phyloP scores from a whole-genome alignment of 2,888 invertebrate species.

The Tortrix viridana region DNA sequence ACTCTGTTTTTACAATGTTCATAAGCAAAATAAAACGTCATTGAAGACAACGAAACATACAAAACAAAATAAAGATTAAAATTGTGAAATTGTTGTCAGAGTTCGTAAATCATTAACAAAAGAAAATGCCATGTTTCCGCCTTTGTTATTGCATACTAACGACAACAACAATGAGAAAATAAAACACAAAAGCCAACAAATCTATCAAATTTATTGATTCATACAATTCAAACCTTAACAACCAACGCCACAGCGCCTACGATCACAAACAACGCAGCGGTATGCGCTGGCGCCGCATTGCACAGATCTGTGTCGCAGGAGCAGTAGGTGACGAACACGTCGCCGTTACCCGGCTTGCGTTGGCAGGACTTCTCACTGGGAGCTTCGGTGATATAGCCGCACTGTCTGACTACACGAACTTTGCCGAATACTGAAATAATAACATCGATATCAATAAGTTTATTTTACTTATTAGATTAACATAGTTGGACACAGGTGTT shows the following conservation, averaged over 20 bases:
- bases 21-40: too few relatives aligned
- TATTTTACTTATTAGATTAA: neutral
- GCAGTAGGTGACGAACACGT: slow-evolving; percentile 89
- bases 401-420: slow-evolving; percentile 90
- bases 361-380: slow-evolving; percentile 86
- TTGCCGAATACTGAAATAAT: slow-evolving; percentile 88
- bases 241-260: neutral
- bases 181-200: neutral
- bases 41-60: too few relatives aligned
- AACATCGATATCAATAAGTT: neutral
- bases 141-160: too few relatives aligned
- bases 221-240: slow-evolving; percentile 12
- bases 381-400: slow-evolving; percentile 90
- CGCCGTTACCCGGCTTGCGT: slow-evolving; percentile 88
- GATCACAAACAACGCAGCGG: slow-evolving; percentile 13
- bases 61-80: too few relatives aligned
- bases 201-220: slow-evolving; percentile 12
- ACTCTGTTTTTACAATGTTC: too few relatives aligned
- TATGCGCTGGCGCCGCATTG: slow-evolving; percentile 81
- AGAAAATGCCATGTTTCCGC: too few relatives aligned
- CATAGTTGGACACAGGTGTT: too few relatives aligned
- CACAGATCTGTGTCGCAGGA: slow-evolving; percentile 91
- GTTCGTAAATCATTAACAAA: too few relatives aligned
- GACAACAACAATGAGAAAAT: neutral
- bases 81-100: too few relatives aligned